Evolutionary conservation across 2,888 invertebrate genomes (phyloP).

Genomic region (Drosophila nigricruria): DNA sequence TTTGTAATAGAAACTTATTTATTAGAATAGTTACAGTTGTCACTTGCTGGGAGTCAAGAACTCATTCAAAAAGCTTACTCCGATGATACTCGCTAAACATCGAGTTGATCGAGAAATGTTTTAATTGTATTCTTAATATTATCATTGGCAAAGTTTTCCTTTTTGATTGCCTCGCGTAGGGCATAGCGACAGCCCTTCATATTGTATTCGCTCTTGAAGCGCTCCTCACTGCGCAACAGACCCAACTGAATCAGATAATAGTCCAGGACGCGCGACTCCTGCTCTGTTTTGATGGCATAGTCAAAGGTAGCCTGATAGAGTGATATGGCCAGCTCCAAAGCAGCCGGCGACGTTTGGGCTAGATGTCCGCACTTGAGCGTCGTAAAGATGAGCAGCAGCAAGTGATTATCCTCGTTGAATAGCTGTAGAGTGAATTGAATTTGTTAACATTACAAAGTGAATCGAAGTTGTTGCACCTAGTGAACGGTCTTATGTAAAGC

Average conservation of each 20-base stretch:
- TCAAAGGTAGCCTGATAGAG: conserved; percentile 82
- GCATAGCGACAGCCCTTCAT: conserved; percentile 83
- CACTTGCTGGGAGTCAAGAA: neutral
- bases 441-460: neutral
- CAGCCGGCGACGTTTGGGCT: conserved; percentile 78
- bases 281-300: conserved; percentile 82
- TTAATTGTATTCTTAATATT: conserved; percentile 81
- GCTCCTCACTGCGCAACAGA: conserved; percentile 82
- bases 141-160: conserved; percentile 78
- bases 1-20: conserved; percentile 22
- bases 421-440: conserved; percentile 61
- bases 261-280: conserved; percentile 82
- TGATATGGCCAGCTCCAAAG: conserved; percentile 79
- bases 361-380: conserved; percentile 84
- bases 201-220: conserved; percentile 82
- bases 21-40: conserved; percentile 15
- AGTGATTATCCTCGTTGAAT: conserved; percentile 81
- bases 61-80: neutral
- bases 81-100: conserved; percentile 47
- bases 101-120: conserved; percentile 79
- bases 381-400: conserved; percentile 83
- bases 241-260: conserved; percentile 84
- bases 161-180: conserved; percentile 77
- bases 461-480: neutral
- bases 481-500: neutral